A percentile compares a stretch with the other conserved stretches of the same genome.
Evolutionary conservation across 2,888 invertebrate genomes (phyloP).

Genomic region (Eupithecia pulchellata): DNA sequence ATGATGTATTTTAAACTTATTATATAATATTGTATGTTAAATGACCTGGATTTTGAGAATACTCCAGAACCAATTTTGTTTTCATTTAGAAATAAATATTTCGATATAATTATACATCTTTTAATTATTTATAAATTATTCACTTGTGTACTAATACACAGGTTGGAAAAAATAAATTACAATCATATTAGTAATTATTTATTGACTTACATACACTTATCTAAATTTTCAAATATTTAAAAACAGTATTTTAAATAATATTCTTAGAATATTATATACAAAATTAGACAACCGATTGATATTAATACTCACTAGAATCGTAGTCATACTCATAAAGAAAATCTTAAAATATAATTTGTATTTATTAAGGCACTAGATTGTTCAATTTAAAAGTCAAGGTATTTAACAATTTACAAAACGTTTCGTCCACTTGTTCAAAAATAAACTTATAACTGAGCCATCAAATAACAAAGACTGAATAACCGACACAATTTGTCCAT

Average conservation of each 20-base stretch:
- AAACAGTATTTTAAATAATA: conserved; percentile 28
- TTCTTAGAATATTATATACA: conserved; percentile 38
- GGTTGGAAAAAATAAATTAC: conserved; percentile 26
- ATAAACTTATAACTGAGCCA: not conserved
- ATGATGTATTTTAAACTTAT: not conserved
- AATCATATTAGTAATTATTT: conserved; percentile 3
- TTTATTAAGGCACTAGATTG: conserved; percentile 38
- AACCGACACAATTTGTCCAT: not conserved
- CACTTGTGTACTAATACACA: not conserved
- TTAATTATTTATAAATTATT: conserved; percentile 10
- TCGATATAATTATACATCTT: conserved; percentile 12
- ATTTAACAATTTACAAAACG: not conserved
- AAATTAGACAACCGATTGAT: conserved; percentile 37
- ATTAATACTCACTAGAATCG: conserved; percentile 33
- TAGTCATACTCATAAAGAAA: conserved; percentile 22
- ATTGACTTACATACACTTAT: conserved; percentile 4
- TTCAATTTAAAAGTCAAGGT: not conserved
- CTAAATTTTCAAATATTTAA: conserved; percentile 38
- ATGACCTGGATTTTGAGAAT: conserved; percentile 22
- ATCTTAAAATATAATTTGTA: conserved; percentile 43
- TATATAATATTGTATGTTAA: conserved; percentile 26
- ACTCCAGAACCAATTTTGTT: conserved; percentile 19
- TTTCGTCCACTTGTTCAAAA: not conserved
- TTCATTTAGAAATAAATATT: conserved; percentile 27
- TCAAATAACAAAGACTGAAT: not conserved